These are phyloP conservation scores for Porites evermanni DNA, from an alignment of 92 coral and sea anemone genomes.

Conservation along the genomic window DNA sequence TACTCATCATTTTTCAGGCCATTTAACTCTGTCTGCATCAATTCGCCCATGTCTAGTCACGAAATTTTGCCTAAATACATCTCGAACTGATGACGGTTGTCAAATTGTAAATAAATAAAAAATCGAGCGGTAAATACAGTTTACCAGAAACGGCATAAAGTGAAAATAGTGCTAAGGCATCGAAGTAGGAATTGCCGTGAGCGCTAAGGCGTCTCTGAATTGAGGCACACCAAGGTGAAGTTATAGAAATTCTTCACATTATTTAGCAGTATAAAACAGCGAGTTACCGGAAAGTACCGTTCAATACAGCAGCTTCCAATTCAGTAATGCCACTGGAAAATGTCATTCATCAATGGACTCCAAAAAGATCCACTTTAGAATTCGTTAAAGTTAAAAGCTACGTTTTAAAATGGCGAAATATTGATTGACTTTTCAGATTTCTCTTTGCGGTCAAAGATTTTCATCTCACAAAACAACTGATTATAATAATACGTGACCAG, in stretches of 20 bases:
- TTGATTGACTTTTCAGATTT: not conserved
- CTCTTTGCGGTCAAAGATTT: not conserved
- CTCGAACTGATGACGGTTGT: not conserved
- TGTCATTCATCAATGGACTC: too few relatives aligned
- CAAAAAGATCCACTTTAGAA: not conserved
- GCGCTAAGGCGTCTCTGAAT: not conserved
- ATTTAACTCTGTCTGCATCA: not conserved
- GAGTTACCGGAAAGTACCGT: not conserved
- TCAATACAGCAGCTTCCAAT: not conserved
- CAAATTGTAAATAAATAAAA: not conserved
- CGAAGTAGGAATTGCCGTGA: too few relatives aligned
- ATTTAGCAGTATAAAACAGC: not conserved
- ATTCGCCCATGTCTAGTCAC: constrained; percentile 7
- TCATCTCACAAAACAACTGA: not conserved
- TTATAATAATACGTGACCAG: not conserved
- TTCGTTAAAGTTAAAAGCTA: not conserved
- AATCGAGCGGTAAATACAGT: too few relatives aligned
- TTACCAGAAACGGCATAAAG: too few relatives aligned
- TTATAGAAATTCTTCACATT: not conserved
- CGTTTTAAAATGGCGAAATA: not conserved
- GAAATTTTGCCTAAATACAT: not conserved
- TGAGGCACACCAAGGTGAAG: not conserved
- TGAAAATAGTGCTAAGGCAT: too few relatives aligned
- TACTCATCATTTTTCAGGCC: not conserved
- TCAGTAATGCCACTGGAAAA: not conserved